Evolutionary conservation across 35 echinoderm and acorn worm genomes (phyloP).

Genomic region (Anneissia japonica): DNA sequence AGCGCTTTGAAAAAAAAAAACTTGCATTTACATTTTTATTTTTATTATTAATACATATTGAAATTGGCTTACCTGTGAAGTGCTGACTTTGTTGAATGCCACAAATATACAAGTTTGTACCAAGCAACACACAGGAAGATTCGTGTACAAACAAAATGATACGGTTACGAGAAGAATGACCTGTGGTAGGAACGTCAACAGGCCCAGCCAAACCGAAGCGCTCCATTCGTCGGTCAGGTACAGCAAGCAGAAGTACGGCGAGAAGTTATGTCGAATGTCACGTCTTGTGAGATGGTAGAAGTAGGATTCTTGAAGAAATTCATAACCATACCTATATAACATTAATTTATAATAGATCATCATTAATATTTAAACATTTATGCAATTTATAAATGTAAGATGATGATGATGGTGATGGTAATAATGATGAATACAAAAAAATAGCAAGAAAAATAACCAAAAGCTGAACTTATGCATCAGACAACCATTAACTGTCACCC

Average conservation of each 20-base stretch:
- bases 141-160: slow-evolving; percentile 51
- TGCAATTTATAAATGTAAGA: not conserved
- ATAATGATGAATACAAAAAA: not conserved
- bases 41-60: not conserved
- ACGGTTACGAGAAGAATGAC: slow-evolving; percentile 44
- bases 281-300: slow-evolving; percentile 83
- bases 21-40: not conserved
- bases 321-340: slow-evolving; percentile 67
- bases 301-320: slow-evolving; percentile 79
- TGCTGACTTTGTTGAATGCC: slow-evolving; percentile 97
- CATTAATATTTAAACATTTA: too few relatives aligned
- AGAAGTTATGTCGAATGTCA: slow-evolving; percentile 97
- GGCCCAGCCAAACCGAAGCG: slow-evolving; percentile 18
- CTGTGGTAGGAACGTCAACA: slow-evolving; percentile 71
- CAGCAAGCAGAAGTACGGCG: slow-evolving; percentile 88
- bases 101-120: slow-evolving; percentile 90
- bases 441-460: too few relatives aligned
- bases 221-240: slow-evolving; percentile 62
- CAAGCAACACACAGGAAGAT: slow-evolving; percentile 81
- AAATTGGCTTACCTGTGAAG: slow-evolving; percentile 68
- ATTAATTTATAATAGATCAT: too few relatives aligned
- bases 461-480: too few relatives aligned
- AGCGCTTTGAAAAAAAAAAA: not conserved
- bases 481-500: too few relatives aligned
- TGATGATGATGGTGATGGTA: not conserved